Conservation (phyloP, 2,113 vertebrate species). For the Galemys pyrenaicus region DNA sequence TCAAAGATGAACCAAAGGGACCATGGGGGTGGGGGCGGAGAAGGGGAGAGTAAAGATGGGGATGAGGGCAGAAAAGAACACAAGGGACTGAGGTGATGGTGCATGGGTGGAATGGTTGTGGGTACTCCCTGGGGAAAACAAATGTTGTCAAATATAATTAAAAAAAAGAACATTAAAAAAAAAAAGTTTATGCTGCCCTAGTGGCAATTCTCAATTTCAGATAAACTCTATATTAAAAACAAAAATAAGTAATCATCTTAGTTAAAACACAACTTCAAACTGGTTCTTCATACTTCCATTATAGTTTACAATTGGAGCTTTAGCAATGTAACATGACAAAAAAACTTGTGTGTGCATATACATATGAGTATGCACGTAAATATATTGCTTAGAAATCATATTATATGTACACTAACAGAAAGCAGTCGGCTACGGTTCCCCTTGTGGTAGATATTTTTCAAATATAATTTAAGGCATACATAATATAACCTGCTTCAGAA, state of each 20-base stretch:
- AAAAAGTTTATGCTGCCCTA: neutral
- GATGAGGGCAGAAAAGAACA: no score
- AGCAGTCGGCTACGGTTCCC: neutral
- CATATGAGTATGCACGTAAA: neutral
- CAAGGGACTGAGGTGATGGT: no score
- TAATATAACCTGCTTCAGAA: constrained; percentile 60
- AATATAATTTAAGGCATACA: constrained; percentile 11
- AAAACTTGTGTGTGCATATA: neutral
- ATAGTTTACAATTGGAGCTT: constrained; percentile 32
- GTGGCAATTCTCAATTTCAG: neutral
- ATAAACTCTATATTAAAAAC: constrained; percentile 32
- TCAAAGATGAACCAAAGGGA: no score
- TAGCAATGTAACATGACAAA: neutral
- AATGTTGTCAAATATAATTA: no score
- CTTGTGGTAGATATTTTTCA: constrained; percentile 27
- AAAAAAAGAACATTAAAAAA: no score
- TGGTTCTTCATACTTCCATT: constrained; percentile 39
- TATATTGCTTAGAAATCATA: neutral
- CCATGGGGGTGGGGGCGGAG: no score
- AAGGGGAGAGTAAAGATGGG: no score
- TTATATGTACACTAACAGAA: neutral
- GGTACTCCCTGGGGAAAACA: no score
- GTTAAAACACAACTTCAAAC: constrained; percentile 5
- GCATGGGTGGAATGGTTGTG: no score
- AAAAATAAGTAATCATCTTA: constrained; percentile 36